These are phyloP conservation scores for Coelogynopora nodosa DNA, from an alignment of 2,888 invertebrate species.

Conservation along the genomic window DNA sequence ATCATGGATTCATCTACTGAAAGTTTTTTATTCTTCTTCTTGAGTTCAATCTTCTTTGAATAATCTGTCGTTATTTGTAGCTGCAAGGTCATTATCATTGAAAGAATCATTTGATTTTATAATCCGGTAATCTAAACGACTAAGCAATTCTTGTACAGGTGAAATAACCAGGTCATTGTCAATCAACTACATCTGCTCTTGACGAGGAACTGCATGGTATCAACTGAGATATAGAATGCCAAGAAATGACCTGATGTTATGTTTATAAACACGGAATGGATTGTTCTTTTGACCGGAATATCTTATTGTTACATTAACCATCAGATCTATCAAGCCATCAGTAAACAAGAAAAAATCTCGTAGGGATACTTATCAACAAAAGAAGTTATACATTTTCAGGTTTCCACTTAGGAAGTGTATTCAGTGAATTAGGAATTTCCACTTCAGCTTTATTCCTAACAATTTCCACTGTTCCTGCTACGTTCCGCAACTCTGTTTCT, in stretches of 20 bases:
- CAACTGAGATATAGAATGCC: not conserved
- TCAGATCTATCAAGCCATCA: not conserved
- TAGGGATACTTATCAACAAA: not conserved
- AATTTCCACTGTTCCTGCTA: no score
- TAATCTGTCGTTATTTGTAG: not conserved
- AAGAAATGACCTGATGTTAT: not conserved
- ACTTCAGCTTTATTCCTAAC: no score
- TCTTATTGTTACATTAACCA: not conserved
- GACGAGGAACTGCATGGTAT: not conserved
- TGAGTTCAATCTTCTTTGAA: constrained; percentile 6
- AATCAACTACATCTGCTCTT: not conserved
- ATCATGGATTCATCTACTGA: constrained; percentile 32
- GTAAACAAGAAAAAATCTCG: not conserved
- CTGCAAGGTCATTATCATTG: constrained; percentile 8
- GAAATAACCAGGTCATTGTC: not conserved
- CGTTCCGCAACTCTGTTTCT: no score
- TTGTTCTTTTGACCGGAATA: not conserved
- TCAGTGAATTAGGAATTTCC: not conserved
- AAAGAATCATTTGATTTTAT: not conserved
- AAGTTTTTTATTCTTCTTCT: not conserved
- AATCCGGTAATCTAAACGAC: not conserved
- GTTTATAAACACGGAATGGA: not conserved
- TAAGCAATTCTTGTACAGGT: not conserved
- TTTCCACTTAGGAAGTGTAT: not conserved
- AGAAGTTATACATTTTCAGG: not conserved